These are phyloP conservation scores for Verasper variegatus DNA, from an alignment of 2,113 vertebrate genomes.

Conservation along the genomic window DNA sequence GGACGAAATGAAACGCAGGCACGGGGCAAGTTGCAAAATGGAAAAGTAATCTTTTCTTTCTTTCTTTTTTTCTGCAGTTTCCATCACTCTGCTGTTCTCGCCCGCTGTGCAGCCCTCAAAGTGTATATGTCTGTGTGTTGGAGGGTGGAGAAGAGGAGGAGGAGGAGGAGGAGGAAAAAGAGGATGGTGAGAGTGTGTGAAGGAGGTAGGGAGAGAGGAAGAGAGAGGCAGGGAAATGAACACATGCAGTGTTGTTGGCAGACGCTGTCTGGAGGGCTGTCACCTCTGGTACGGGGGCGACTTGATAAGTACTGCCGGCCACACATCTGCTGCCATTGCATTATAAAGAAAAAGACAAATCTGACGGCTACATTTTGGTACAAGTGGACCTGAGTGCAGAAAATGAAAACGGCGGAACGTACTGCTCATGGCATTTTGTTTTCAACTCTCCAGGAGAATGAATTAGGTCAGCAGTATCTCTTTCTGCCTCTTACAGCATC, in stretches of 20 bases:
- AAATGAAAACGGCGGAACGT: not conserved
- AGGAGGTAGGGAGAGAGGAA: slow-evolving; percentile 26
- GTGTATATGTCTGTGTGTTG: slow-evolving; percentile 18
- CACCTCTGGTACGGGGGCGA: slow-evolving; percentile 35
- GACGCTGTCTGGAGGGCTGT: slow-evolving; percentile 32
- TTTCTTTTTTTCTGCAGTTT: not conserved
- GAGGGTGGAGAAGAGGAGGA: slow-evolving; percentile 22
- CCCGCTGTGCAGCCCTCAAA: not conserved
- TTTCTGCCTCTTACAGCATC: no score
- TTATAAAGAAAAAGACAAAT: not conserved
- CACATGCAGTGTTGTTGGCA: slow-evolving; percentile 37
- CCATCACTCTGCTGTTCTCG: slow-evolving; percentile 24
- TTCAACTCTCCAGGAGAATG: no score
- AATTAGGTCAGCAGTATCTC: no score
- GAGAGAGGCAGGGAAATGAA: slow-evolving; percentile 29
- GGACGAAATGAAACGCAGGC: slow-evolving; percentile 48
- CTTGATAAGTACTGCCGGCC: slow-evolving; percentile 23
- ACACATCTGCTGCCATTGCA: slow-evolving; percentile 42
- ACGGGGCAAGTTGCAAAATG: slow-evolving; percentile 33
- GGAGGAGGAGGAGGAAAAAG: slow-evolving; percentile 1
- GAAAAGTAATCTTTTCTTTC: slow-evolving; percentile 26
- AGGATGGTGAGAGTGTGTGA: slow-evolving; percentile 31
- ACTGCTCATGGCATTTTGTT: not conserved
- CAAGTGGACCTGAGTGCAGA: not conserved
- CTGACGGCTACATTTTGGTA: not conserved